phyloP scores from a whole-genome alignment of 1,140 invertebrate species.

The Delia radicum region DNA sequence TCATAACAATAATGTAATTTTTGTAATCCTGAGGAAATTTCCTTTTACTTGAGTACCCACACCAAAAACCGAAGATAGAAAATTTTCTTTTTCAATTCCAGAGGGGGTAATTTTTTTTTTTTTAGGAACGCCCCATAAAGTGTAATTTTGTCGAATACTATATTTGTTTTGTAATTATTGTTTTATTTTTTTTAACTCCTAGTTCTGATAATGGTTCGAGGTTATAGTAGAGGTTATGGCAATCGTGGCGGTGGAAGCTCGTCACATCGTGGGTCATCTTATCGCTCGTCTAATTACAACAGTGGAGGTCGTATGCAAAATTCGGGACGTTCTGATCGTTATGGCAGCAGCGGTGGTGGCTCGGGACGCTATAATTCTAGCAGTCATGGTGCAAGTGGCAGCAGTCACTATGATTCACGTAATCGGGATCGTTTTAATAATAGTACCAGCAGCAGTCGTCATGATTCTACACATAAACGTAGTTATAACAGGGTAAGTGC shows the following conservation, averaged over 20 bases:
- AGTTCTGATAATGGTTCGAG: conserved; percentile 31
- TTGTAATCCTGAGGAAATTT: no score
- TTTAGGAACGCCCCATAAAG: no score
- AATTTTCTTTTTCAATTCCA: no score
- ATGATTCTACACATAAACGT: conserved; percentile 39
- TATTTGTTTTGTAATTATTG: no score
- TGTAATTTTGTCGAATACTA: no score
- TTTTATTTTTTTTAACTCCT: no score
- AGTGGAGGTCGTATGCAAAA: conserved; percentile 19
- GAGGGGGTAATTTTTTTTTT: no score
- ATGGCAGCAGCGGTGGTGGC: conserved; percentile 36
- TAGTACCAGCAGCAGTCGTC: conserved; percentile 25
- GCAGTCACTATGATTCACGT: conserved; percentile 42
- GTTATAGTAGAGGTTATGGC: conserved; percentile 45
- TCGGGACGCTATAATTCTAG: conserved; percentile 34
- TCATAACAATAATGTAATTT: no score
- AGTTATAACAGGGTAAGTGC: conserved; percentile 44
- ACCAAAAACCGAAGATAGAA: no score
- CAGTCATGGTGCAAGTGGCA: conserved; percentile 35
- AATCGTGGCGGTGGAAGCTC: conserved; percentile 42
- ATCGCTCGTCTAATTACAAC: conserved; percentile 23
- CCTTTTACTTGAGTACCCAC: no score
- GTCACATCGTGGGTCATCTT: conserved; percentile 4
- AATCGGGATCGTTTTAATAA: conserved; percentile 29
- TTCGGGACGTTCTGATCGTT: conserved; percentile 10